Evolutionary conservation across 2,888 invertebrate species (phyloP).

Genomic region (Fragum sueziense): DNA sequence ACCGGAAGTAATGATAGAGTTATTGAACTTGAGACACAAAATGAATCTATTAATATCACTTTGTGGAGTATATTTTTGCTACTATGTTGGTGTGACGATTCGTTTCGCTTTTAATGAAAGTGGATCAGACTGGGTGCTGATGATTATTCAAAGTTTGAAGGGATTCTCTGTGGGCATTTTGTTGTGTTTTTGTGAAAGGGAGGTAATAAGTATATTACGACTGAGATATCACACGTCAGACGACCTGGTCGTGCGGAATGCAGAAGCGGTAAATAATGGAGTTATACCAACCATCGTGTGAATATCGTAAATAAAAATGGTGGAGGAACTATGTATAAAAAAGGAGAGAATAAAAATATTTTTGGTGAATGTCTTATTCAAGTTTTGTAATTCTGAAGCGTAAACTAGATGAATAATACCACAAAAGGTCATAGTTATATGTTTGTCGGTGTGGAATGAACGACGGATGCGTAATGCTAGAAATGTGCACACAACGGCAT

Average conservation of each 20-base stretch:
- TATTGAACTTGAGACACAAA: slow-evolving; percentile 14
- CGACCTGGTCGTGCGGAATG: not conserved
- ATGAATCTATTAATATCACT: slow-evolving; percentile 24
- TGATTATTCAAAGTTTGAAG: slow-evolving; percentile 42
- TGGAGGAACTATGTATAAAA: too few species aligned
- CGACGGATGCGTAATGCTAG: too few species aligned
- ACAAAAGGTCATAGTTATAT: too few species aligned
- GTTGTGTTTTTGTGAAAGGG: slow-evolving; percentile 35
- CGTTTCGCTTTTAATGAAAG: slow-evolving; percentile 6
- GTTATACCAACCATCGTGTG: not conserved
- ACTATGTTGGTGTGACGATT: slow-evolving; percentile 31
- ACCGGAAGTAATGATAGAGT: slow-evolving; percentile 8
- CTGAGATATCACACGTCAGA: not conserved
- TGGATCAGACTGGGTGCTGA: slow-evolving; percentile 40
- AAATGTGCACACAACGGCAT: too few species aligned
- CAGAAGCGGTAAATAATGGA: not conserved
- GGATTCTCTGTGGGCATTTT: slow-evolving; percentile 32
- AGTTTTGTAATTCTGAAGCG: too few species aligned
- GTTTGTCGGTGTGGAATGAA: too few species aligned
- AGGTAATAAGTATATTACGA: slow-evolving; percentile 20
- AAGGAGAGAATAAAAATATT: too few species aligned
- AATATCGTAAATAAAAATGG: too few species aligned
- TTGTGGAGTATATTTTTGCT: slow-evolving; percentile 10
- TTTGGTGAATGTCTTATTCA: too few species aligned
- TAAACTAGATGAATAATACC: too few species aligned